Percentiles rank a stretch among this genome's conserved stretches.
Conservation (phyloP, 2,888 invertebrate species). For the Stramonita haemastoma region DNA sequence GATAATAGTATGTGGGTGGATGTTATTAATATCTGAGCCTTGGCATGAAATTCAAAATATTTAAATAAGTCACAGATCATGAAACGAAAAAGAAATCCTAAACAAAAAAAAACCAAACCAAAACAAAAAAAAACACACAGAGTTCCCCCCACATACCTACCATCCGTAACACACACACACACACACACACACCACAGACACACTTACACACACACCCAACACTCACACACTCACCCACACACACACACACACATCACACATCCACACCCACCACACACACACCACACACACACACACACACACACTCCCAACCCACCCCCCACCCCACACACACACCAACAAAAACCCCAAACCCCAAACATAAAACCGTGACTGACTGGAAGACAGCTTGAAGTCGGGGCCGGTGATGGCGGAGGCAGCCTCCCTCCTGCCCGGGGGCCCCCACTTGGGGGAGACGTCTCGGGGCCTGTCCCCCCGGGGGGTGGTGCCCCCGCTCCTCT, state of each 20-base stretch:
- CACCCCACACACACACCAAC: too few relatives aligned
- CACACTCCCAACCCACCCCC: too few relatives aligned
- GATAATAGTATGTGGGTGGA: too few relatives aligned
- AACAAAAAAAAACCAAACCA: too few relatives aligned
- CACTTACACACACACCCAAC: too few relatives aligned
- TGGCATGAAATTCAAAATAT: neutral
- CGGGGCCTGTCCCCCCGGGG: slow-evolving; percentile 50
- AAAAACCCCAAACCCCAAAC: neutral
- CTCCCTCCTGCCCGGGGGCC: slow-evolving; percentile 46
- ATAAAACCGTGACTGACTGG: slow-evolving; percentile 43
- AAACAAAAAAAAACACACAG: neutral
- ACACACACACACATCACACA: too few relatives aligned
- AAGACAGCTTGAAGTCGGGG: slow-evolving; percentile 48
- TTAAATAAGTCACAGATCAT: neutral
- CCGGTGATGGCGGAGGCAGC: neutral
- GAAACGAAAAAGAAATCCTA: too few relatives aligned
- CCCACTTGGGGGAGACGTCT: slow-evolving; percentile 41
- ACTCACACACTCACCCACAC: too few relatives aligned
- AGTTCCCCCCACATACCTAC: neutral
- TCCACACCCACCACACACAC: too few relatives aligned
- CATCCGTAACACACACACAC: slow-evolving; percentile 19
- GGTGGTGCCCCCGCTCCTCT: slow-evolving; percentile 47
- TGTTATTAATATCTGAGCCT: neutral
- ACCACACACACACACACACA: too few relatives aligned
- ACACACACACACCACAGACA: slow-evolving; percentile 17